Percentiles rank a stretch among this genome's conserved stretches.
Evolutionary conservation across 2,797 vertebrate species (phyloP).

Genomic region (Podarcis siculus): DNA sequence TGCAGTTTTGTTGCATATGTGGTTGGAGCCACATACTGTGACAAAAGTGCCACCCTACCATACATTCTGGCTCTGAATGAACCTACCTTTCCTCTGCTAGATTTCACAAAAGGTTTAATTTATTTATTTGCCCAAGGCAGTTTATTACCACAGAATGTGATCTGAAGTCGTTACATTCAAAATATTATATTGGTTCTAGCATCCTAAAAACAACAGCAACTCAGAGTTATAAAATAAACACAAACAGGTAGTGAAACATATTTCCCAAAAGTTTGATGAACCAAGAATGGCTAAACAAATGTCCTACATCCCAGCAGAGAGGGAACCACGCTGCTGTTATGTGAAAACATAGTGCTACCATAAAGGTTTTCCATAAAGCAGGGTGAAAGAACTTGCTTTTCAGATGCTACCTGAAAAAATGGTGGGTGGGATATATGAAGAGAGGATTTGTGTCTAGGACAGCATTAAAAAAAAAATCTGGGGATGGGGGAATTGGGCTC

Average conservation of each 20-base stretch:
- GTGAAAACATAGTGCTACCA: neutral
- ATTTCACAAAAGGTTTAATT: neutral
- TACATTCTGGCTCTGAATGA: neutral
- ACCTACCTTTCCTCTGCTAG: neutral
- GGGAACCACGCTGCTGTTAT: neutral
- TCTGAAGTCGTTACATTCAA: neutral
- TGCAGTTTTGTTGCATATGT: neutral
- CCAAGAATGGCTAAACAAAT: neutral
- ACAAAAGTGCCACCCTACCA: neutral
- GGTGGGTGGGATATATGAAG: no score
- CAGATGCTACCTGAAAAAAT: neutral
- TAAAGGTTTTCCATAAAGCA: neutral
- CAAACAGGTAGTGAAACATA: neutral
- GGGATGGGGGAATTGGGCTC: neutral
- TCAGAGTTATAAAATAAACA: neutral
- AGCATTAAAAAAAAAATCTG: neutral
- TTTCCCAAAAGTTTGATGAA: neutral
- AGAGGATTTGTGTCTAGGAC: neutral
- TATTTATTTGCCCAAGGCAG: no score
- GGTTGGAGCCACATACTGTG: neutral
- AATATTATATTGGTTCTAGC: neutral
- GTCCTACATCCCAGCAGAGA: neutral
- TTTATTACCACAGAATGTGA: neutral
- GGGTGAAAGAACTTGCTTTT: neutral
- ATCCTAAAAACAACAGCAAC: neutral